Evolutionary conservation across 2,113 vertebrate species (phyloP).

Genomic region (Cyphomyrus discorhynchus): DNA sequence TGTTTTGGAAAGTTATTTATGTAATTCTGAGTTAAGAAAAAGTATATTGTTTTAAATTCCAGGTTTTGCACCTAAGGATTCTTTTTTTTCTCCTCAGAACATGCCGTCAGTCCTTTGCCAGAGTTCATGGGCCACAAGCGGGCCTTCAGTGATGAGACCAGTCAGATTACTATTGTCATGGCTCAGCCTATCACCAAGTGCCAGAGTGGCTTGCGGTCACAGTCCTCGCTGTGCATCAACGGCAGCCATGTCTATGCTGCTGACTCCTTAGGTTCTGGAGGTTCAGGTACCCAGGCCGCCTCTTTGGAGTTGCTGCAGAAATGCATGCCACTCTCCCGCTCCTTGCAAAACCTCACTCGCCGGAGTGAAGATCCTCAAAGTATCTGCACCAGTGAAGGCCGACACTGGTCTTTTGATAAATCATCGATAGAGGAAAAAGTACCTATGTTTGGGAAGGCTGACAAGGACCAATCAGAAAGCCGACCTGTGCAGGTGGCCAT

Average conservation of each 20-base stretch:
- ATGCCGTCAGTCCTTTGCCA: constrained; percentile 60
- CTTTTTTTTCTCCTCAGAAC: constrained; percentile 33
- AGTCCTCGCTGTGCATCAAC: constrained; percentile 89
- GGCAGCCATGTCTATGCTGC: constrained; percentile 85
- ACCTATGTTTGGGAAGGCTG: constrained; percentile 37
- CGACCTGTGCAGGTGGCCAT: constrained; percentile 43
- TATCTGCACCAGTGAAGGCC: constrained; percentile 38
- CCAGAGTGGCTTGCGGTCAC: constrained; percentile 60
- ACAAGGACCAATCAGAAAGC: constrained; percentile 46
- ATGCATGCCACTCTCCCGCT: constrained; percentile 58
- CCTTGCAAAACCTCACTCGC: constrained; percentile 63
- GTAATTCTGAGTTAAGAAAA: background rate
- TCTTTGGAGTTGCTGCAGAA: constrained; percentile 57
- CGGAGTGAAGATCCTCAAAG: constrained; percentile 51
- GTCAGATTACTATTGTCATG: constrained; percentile 50
- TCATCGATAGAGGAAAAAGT: constrained; percentile 57
- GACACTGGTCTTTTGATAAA: constrained; percentile 61
- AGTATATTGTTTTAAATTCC: background rate
- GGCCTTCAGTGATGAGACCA: constrained; percentile 80
- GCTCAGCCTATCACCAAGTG: constrained; percentile 58
- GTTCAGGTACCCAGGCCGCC: constrained; percentile 42
- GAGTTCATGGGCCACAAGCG: constrained; percentile 78
- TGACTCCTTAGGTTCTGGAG: constrained; percentile 48
- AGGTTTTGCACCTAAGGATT: background rate
- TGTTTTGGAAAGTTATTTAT: background rate